Percentiles rank a stretch among this genome's conserved stretches.
Conservation (phyloP, 2,888 invertebrate species). For the Tinea trinotella region DNA sequence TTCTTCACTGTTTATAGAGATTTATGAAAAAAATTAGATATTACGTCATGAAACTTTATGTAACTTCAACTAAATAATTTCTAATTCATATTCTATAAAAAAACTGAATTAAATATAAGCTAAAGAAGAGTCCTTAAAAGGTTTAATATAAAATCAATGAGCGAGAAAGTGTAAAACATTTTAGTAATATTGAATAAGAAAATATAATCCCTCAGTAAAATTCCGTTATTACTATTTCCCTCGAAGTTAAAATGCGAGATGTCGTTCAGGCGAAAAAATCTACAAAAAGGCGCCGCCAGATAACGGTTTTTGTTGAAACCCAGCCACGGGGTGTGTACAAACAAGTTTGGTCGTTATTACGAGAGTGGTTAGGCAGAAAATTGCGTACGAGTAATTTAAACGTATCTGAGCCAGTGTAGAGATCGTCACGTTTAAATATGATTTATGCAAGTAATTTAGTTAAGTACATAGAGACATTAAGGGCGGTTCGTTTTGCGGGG, state of each 20-base stretch:
- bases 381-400: neutral
- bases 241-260: slow-evolving; percentile 30
- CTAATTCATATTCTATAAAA: no score
- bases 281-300: slow-evolving; percentile 36
- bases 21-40: no score
- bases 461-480: slow-evolving; percentile 65
- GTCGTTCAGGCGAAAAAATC: slow-evolving; percentile 32
- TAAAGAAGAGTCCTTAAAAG: no score
- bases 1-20: no score
- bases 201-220: slow-evolving; percentile 1
- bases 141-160: neutral
- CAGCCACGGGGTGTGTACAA: neutral
- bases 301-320: slow-evolving; percentile 26
- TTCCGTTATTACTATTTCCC: slow-evolving; percentile 14
- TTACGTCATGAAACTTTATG: no score
- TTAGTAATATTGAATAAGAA: neutral
- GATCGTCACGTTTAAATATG: slow-evolving; percentile 68
- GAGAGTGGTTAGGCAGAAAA: neutral
- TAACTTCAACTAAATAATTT: no score
- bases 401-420: neutral
- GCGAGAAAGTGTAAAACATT: neutral
- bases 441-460: slow-evolving; percentile 71
- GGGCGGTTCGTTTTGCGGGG: slow-evolving; percentile 39
- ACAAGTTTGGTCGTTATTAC: neutral
- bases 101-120: no score